Percentiles rank a stretch among this genome's conserved stretches.
phyloP scores from a whole-genome alignment of 2,797 vertebrate genomes.

The Siniperca obscura region DNA sequence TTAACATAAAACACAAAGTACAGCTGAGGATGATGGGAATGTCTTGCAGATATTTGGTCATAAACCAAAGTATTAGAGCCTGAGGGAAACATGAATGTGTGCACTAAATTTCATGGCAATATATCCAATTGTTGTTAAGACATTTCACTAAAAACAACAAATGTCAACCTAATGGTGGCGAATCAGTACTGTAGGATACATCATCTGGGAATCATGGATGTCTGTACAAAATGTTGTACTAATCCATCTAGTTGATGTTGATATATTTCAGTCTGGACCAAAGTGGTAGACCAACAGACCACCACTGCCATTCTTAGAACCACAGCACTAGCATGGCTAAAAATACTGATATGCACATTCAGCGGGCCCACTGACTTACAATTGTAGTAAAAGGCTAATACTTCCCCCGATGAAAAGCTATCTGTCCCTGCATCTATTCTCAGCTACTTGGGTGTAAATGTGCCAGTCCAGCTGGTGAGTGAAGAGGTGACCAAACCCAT shows the following conservation, averaged over 20 bases:
- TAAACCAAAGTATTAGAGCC: neutral
- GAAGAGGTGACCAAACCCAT: slow-evolving; percentile 40
- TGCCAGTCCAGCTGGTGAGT: slow-evolving; percentile 2
- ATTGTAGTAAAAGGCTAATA: slow-evolving; percentile 27
- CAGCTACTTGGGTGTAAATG: slow-evolving; percentile 17
- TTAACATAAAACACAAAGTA: neutral
- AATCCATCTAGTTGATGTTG: slow-evolving; percentile 1
- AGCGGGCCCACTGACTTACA: neutral
- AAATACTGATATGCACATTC: slow-evolving; percentile 26
- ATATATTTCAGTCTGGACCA: slow-evolving; percentile 10
- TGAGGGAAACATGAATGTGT: neutral
- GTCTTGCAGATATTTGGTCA: neutral
- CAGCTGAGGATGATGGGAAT: neutral
- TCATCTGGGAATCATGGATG: neutral
- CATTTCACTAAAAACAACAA: neutral
- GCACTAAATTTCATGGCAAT: neutral
- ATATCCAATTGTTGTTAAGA: too few species aligned
- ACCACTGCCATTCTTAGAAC: neutral
- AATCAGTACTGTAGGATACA: neutral
- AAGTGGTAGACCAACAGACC: neutral
- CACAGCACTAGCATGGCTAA: neutral
- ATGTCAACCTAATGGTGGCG: neutral
- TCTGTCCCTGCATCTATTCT: slow-evolving; percentile 26
- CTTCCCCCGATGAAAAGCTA: slow-evolving; percentile 33
- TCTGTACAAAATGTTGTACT: neutral